These are phyloP conservation scores for Scaptomyza polygonia DNA, from an alignment of 2,888 invertebrate genomes.

Conservation along the genomic window DNA sequence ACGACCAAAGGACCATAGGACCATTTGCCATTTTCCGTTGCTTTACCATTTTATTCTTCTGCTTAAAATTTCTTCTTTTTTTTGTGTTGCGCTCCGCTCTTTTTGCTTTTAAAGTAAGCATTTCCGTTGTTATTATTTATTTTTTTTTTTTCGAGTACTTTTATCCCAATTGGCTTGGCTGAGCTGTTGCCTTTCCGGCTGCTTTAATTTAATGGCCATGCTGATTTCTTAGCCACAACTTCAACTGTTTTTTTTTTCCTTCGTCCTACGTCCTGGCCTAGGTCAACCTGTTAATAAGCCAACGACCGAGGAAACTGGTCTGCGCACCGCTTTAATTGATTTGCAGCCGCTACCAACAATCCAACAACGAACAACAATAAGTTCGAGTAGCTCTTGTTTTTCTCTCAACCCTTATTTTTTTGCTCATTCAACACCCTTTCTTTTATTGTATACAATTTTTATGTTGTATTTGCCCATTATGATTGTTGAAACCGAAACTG, in stretches of 20 bases:
- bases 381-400: slow-evolving; percentile 41
- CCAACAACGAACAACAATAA: slow-evolving; percentile 33
- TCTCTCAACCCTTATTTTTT: slow-evolving; percentile 20
- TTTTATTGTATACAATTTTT: slow-evolving; percentile 41
- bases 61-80: slow-evolving; percentile 16
- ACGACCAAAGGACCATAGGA: slow-evolving; percentile 6
- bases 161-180: slow-evolving; percentile 39
- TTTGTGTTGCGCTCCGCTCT: not conserved
- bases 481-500: slow-evolving; percentile 65
- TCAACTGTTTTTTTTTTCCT: slow-evolving; percentile 4
- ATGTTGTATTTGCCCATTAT: slow-evolving; percentile 41
- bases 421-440: slow-evolving; percentile 48
- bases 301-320: slow-evolving; percentile 34
- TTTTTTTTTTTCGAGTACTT: slow-evolving; percentile 8
- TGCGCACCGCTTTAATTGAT: slow-evolving; percentile 66
- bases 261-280: slow-evolving; percentile 27
- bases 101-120: slow-evolving; percentile 43
- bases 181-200: slow-evolving; percentile 67
- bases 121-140: slow-evolving; percentile 50
- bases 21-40: slow-evolving; percentile 17
- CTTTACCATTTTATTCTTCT: slow-evolving; percentile 30
- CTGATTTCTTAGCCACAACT: slow-evolving; percentile 46
- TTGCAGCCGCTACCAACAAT: slow-evolving; percentile 48
- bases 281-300: slow-evolving; percentile 47
- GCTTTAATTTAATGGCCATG: slow-evolving; percentile 71